Conservation (phyloP, 2,113 vertebrate species). For the Megaceryle maxima region DNA sequence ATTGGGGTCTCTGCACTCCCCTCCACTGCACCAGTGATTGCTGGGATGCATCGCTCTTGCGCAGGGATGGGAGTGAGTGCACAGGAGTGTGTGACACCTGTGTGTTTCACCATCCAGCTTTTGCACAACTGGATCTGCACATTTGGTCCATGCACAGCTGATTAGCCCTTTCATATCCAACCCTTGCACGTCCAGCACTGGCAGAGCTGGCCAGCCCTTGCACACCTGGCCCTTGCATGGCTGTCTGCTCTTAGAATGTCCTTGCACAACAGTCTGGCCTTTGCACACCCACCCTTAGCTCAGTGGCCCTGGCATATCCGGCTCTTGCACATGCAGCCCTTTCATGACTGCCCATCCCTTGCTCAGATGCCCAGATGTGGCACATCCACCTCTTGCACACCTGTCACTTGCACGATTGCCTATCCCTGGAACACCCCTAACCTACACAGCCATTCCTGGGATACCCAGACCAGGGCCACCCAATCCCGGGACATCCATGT, state of each 20-base stretch:
- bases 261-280: no score
- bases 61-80: not conserved
- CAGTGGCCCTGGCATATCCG: not conserved
- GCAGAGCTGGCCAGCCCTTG: not conserved
- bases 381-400: not conserved
- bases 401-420: not conserved
- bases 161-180: no score
- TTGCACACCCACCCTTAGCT: not conserved
- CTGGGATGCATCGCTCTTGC: not conserved
- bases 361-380: not conserved
- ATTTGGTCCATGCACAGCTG: not conserved
- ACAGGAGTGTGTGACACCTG: accelerated
- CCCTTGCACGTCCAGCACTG: not conserved
- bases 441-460: not conserved
- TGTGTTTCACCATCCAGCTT: not conserved
- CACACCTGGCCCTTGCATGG: not conserved
- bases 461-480: not conserved
- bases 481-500: not conserved
- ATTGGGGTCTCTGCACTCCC: not conserved
- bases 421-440: no score
- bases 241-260: no score
- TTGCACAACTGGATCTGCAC: not conserved
- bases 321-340: not conserved
- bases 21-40: accelerated
- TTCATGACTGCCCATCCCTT: not conserved